These are phyloP conservation scores for Lagria hirta DNA, from an alignment of 2,888 invertebrate genomes.

Conservation along the genomic window DNA sequence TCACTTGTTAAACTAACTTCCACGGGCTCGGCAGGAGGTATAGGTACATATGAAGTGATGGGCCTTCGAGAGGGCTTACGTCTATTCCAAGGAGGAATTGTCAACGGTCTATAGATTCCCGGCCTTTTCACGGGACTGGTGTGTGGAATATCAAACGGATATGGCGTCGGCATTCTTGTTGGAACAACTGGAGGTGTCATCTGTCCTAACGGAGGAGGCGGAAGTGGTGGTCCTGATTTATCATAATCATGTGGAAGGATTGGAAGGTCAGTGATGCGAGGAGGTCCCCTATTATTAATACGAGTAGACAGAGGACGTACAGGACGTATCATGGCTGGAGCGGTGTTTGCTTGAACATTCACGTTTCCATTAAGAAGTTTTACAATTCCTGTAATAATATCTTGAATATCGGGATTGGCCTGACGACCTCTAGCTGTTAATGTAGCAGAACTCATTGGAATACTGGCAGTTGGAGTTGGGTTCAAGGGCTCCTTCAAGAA, in stretches of 20 bases:
- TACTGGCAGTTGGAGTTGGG: constrained; percentile 54
- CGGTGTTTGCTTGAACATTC: constrained; percentile 78
- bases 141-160: constrained; percentile 73
- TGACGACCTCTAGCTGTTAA: constrained; percentile 58
- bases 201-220: constrained; percentile 50
- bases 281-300: constrained; percentile 89
- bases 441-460: constrained; percentile 51
- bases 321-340: constrained; percentile 59
- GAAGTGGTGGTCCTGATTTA: constrained; percentile 56
- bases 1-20: constrained; percentile 49
- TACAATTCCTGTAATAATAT: constrained; percentile 87
- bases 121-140: constrained; percentile 61
- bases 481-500: constrained; percentile 68
- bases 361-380: constrained; percentile 87
- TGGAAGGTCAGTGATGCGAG: constrained; percentile 77
- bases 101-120: constrained; percentile 55
- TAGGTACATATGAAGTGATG: constrained; percentile 66
- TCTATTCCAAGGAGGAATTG: constrained; percentile 67
- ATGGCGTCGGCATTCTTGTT: constrained; percentile 65
- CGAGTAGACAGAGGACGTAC: constrained; percentile 70
- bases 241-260: constrained; percentile 70
- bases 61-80: constrained; percentile 51
- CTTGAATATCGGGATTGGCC: constrained; percentile 79
- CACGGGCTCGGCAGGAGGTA: constrained; percentile 56
- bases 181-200: constrained; percentile 57